Conservation (phyloP, 2,113 vertebrate genomes). For the Megatriorchis doriae region DNA sequence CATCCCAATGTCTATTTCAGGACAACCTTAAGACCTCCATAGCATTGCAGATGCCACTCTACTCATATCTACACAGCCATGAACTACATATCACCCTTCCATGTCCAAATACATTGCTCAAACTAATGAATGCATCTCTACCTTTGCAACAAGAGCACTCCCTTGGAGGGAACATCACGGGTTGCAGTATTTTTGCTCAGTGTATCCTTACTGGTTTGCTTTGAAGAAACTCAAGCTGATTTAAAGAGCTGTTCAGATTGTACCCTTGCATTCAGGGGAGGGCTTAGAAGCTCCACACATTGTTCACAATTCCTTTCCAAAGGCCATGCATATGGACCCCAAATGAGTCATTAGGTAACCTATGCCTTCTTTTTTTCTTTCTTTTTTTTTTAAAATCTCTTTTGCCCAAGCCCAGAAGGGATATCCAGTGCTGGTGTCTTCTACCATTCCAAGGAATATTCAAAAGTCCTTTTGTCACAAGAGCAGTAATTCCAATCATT, state of each 20-base stretch:
- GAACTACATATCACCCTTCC: background rate
- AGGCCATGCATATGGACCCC: fast-evolving
- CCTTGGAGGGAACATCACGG: background rate
- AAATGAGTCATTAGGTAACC: background rate
- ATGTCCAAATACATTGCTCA: background rate
- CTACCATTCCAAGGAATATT: background rate
- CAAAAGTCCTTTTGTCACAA: background rate
- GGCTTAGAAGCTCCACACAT: background rate
- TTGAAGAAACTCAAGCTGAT: background rate
- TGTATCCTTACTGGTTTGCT: background rate
- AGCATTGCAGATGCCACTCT: background rate
- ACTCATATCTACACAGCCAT: background rate
- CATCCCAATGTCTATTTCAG: background rate
- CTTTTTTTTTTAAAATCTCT: background rate
- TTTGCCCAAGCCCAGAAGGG: background rate
- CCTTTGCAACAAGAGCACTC: background rate
- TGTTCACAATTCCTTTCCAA: background rate
- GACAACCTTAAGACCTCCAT: background rate
- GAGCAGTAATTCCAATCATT: background rate
- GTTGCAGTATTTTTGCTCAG: background rate
- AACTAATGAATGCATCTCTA: background rate
- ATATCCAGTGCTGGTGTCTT: background rate
- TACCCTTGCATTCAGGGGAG: background rate
- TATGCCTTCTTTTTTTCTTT: background rate
- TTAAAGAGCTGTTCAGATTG: background rate